These are phyloP conservation scores for Florisuga fusca DNA, from an alignment of 2,797 vertebrate species.

Conservation along the genomic window DNA sequence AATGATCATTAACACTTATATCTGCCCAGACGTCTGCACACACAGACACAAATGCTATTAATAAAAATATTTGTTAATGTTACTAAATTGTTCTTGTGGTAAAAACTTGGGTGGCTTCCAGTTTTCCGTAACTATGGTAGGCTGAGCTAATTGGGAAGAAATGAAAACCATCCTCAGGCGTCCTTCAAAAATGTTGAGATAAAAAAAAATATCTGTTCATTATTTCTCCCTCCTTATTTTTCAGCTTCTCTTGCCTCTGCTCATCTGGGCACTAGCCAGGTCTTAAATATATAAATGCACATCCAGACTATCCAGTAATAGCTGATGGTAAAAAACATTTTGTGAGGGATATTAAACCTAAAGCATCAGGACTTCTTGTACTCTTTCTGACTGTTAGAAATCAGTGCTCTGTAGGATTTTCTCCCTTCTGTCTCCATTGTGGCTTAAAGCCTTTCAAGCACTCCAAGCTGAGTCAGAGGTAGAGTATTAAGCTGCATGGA, in stretches of 20 bases:
- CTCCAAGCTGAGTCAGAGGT: neutral
- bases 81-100: neutral
- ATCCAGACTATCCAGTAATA: neutral
- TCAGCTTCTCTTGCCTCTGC: neutral
- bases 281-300: neutral
- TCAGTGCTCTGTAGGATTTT: neutral
- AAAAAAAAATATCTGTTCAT: neutral
- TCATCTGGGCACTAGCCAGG: neutral
- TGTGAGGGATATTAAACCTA: neutral
- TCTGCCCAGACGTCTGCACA: neutral
- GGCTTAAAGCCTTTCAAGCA: neutral
- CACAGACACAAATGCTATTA: neutral
- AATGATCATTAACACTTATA: neutral
- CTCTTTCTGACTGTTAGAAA: neutral
- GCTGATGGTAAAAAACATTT: neutral
- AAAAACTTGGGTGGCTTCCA: neutral
- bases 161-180: conserved; percentile 12
- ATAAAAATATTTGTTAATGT: conserved; percentile 6
- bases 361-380: neutral
- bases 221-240: conserved; percentile 12
- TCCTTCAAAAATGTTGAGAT: neutral
- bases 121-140: neutral
- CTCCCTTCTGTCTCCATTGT: neutral
- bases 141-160: conserved; percentile 15
- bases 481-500: neutral